Conservation (phyloP, 2,888 invertebrate genomes). For the Pollenia griseotomentosa region DNA sequence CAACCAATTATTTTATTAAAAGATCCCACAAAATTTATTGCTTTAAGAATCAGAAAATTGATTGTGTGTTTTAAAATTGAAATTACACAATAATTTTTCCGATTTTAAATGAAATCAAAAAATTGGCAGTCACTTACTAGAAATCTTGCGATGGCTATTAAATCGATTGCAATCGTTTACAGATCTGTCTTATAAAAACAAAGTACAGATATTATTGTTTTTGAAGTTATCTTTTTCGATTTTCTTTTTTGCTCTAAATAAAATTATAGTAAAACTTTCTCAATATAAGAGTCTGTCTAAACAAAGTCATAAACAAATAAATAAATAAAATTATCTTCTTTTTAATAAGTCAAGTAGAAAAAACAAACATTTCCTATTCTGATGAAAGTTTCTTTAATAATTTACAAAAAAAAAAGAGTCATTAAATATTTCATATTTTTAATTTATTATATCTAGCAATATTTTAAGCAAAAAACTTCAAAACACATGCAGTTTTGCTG, state of each 20-base stretch:
- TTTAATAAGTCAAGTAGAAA: not conserved
- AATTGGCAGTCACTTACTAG: too few species aligned
- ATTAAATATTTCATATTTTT: not conserved
- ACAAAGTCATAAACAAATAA: constrained; percentile 12
- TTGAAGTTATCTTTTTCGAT: constrained; percentile 28
- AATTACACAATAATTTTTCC: too few species aligned
- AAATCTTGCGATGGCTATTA: too few species aligned
- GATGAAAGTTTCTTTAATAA: not conserved
- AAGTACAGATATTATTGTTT: constrained; percentile 34
- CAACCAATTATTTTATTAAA: too few species aligned
- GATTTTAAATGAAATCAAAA: too few species aligned
- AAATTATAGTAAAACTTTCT: constrained; percentile 64
- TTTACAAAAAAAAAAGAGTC: not conserved
- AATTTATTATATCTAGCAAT: not conserved
- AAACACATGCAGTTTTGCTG: constrained; percentile 7
- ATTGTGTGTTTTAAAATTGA: too few species aligned
- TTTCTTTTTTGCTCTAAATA: constrained; percentile 43
- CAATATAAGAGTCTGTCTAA: constrained; percentile 12
- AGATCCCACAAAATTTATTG: too few species aligned
- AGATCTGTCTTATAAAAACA: not conserved
- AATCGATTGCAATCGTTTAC: too few species aligned
- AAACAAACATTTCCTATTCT: not conserved
- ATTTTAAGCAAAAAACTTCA: constrained; percentile 30
- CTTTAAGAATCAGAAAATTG: too few species aligned
- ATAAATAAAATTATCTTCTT: not conserved